Conservation (phyloP, 2,113 vertebrate genomes). For the Hucho hucho region DNA sequence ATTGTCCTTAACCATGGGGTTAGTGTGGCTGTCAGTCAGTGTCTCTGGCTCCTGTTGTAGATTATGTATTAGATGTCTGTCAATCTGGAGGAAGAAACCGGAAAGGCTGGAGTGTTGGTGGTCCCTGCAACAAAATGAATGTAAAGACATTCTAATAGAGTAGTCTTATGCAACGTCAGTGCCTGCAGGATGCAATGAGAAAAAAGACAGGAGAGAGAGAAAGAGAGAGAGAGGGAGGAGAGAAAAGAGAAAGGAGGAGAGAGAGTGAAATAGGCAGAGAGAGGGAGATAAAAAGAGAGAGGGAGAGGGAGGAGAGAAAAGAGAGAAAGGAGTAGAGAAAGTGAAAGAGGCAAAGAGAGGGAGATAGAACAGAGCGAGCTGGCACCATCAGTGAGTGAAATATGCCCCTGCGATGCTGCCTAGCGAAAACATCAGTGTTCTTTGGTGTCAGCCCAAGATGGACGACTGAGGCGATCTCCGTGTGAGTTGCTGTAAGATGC, state of each 20-base stretch:
- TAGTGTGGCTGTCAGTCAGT: not conserved
- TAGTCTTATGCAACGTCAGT: not conserved
- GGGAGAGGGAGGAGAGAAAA: not conserved
- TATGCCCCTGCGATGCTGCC: conserved; percentile 9
- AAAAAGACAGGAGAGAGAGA: too few species aligned
- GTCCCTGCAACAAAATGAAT: not conserved
- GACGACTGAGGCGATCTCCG: conserved; percentile 2
- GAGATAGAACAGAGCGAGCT: not conserved
- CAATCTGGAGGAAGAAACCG: not conserved
- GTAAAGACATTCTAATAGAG: not conserved
- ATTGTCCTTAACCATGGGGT: not conserved
- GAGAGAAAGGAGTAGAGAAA: not conserved
- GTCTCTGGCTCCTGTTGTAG: not conserved
- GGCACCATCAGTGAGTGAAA: not conserved
- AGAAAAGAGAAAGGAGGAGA: too few species aligned
- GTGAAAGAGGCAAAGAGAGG: not conserved
- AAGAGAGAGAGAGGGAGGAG: not conserved
- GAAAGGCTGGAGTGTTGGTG: not conserved
- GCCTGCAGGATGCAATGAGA: not conserved
- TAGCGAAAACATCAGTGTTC: conserved; percentile 23
- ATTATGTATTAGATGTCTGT: not conserved
- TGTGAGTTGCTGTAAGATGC: conserved; percentile 9
- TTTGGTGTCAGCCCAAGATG: conserved; percentile 19
- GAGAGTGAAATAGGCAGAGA: too few species aligned
- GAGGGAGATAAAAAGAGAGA: too few species aligned